Evolutionary conservation across 2,113 vertebrate species (phyloP).

Genomic region (Equus quagga): DNA sequence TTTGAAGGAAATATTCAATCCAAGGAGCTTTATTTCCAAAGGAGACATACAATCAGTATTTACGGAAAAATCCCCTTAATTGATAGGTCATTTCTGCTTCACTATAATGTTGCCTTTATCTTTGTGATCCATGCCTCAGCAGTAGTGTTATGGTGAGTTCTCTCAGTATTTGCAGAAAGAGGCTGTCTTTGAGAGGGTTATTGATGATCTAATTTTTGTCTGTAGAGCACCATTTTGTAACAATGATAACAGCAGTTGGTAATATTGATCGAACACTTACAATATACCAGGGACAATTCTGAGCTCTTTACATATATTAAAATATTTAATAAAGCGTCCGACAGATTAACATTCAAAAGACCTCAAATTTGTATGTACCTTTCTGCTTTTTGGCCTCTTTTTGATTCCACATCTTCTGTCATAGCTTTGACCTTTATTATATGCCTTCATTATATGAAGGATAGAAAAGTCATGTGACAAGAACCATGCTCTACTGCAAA

Average conservation of each 20-base stretch:
- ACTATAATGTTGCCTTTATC: neutral
- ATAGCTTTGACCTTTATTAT: neutral
- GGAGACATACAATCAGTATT: neutral
- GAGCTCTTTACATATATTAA: neutral
- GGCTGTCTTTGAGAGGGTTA: neutral
- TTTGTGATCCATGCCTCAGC: neutral
- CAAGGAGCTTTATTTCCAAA: conserved; percentile 5
- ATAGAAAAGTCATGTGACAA: neutral
- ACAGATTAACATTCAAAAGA: neutral
- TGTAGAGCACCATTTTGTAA: neutral
- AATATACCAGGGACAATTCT: neutral
- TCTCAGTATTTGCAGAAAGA: conserved; percentile 21
- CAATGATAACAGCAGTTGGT: neutral
- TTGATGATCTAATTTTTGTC: neutral
- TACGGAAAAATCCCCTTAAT: neutral
- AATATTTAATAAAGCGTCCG: conserved; percentile 11
- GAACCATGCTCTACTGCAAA: neutral
- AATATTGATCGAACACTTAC: neutral
- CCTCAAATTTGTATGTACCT: neutral
- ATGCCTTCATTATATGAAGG: neutral
- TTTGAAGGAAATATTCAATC: conserved; percentile 39
- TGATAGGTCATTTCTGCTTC: conserved; percentile 4
- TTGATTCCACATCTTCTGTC: neutral
- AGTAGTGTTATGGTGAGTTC: neutral
- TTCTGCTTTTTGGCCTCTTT: neutral